Evolutionary conservation across 2,113 vertebrate genomes (phyloP), one percentile per base, ranked within the genome.

Genomic region (Heterotis niloticus): DNA sequence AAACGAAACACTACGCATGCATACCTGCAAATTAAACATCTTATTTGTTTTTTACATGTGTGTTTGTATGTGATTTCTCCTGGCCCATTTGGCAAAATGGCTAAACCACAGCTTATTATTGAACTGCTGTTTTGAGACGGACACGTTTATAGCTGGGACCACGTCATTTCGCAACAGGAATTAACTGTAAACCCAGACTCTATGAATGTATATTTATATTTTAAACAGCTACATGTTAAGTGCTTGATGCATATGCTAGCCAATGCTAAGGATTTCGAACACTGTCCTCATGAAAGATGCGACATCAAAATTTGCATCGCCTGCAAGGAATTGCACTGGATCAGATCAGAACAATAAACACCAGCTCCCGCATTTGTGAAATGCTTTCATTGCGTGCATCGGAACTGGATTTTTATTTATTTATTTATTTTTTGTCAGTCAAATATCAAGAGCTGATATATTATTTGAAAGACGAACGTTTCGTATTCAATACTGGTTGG

Each of bases 401-500:
- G 20, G 60, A 65, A 54, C 57, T 4, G 34, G 34, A 44, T 44
- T 44, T 44, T 44, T 44, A n/a, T n/a, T n/a, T n/a, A n/a, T n/a
- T n/a, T n/a, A n/a, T 23, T 57, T 57, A 29, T 60, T 69, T 57
- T 71, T 65, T 29, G 60, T 78, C 13, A 34, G 54, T 56, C 76
- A 68, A 68, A 57, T 28, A 80, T 52, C 59, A 3, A 66, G 14
- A 44, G 64, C 64, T 66, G 52, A 81, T 81, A 80, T 77, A 84
- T 88, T 84, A 86, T 18, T 82, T 83, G 77, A 85, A 87, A 88
- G 68, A 92, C 89, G 90, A 83, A 76, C 84, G 85, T 89, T 84
- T 79, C 84, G 83, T 87, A 86, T 88, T 85, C 84, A 87, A 90
- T 85, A 88, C 91, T 88, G 88, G 91, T 90, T 91, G 90, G 89